These are phyloP conservation scores for Harpalus rufipes DNA, from an alignment of 2,888 invertebrate genomes.

Conservation along the genomic window DNA sequence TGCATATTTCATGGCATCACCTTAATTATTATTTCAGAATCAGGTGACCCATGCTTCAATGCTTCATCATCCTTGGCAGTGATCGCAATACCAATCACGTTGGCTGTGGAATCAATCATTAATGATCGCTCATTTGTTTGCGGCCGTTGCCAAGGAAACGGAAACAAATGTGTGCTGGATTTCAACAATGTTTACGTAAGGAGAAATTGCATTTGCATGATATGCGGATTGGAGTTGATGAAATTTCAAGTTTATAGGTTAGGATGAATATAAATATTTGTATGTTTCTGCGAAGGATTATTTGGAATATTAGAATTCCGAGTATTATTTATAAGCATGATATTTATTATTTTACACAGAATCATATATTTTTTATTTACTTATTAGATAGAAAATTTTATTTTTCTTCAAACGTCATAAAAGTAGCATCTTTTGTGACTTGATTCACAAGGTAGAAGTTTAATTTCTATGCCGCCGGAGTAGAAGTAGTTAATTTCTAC, in stretches of 20 bases:
- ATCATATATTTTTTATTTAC: too few species aligned
- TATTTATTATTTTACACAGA: too few species aligned
- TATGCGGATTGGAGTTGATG: neutral
- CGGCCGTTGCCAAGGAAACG: slow-evolving; percentile 15
- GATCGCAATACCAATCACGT: slow-evolving; percentile 1
- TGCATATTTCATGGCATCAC: slow-evolving; percentile 7
- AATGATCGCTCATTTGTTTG: slow-evolving; percentile 15
- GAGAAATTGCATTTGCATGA: slow-evolving; percentile 1
- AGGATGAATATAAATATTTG: neutral
- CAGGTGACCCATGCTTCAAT: slow-evolving; percentile 10
- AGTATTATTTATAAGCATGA: too few species aligned
- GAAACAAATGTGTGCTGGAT: slow-evolving; percentile 33
- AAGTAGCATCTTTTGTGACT: too few species aligned
- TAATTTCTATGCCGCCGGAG: too few species aligned
- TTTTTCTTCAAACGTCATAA: too few species aligned
- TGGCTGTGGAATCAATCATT: neutral
- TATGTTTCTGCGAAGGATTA: neutral
- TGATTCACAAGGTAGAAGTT: too few species aligned
- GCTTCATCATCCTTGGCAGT: slow-evolving; percentile 4
- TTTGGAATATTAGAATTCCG: neutral
- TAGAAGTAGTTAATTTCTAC: too few species aligned
- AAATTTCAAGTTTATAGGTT: neutral
- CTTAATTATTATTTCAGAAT: slow-evolving; percentile 14
- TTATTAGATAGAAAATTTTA: too few species aligned
- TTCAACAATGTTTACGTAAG: slow-evolving; percentile 1